Evolutionary conservation across 2,797 vertebrate species (phyloP).

Genomic region (Tokudaia muenninki): DNA sequence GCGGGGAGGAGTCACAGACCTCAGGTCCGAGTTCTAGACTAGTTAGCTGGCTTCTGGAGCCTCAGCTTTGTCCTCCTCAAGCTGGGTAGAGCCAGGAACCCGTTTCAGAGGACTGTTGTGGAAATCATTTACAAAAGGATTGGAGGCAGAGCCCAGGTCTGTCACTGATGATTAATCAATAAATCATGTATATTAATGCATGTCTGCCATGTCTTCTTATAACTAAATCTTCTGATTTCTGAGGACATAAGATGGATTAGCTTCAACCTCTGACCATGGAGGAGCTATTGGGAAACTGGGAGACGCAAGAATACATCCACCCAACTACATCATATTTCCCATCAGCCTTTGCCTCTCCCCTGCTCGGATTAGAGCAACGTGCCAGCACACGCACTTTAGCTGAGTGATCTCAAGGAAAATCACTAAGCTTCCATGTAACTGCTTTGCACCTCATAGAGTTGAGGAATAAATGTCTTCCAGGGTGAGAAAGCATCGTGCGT

Average conservation of each 20-base stretch:
- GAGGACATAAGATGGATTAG: background rate
- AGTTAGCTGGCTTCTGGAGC: background rate
- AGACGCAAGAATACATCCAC: background rate
- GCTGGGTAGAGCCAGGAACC: background rate
- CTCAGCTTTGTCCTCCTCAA: background rate
- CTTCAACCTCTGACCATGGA: background rate
- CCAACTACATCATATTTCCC: background rate
- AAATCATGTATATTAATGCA: background rate
- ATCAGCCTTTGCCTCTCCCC: background rate
- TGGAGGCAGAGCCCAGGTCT: background rate
- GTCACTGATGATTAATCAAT: background rate
- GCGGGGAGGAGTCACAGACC: background rate
- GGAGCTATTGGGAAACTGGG: background rate
- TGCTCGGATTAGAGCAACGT: background rate
- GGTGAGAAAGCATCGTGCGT: background rate
- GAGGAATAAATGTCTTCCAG: slow-evolving; percentile 10
- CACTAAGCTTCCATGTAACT: background rate
- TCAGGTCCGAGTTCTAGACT: background rate
- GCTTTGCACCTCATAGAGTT: background rate
- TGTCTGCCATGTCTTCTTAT: background rate
- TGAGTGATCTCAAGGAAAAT: slow-evolving; percentile 5
- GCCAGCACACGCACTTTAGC: background rate
- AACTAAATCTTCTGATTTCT: background rate
- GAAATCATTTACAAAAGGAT: background rate
- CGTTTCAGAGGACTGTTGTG: background rate